A percentile compares a stretch with the other conserved stretches of the same genome.
These are phyloP conservation scores for Pasiphila rectangulata DNA, from an alignment of 2,888 invertebrate species.

Conservation along the genomic window DNA sequence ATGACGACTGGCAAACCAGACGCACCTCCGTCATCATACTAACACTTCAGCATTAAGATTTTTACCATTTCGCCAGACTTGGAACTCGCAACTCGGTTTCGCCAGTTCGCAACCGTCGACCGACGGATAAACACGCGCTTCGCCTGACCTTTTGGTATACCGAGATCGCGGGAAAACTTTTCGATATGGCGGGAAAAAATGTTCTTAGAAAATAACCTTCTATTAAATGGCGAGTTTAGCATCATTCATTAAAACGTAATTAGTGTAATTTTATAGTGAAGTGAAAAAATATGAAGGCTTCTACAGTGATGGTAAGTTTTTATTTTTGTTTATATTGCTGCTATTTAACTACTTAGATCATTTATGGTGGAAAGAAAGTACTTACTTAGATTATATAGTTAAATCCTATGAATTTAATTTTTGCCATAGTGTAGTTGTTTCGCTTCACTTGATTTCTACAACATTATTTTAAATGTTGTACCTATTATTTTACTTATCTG, in stretches of 20 bases:
- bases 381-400: too few species aligned
- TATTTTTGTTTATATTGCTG: not conserved
- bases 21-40: conserved; percentile 36
- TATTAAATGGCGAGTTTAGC: conserved; percentile 19
- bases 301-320: conserved; percentile 32
- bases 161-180: conserved; percentile 64
- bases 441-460: too few species aligned
- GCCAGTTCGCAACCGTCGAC: conserved; percentile 54
- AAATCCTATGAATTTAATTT: too few species aligned
- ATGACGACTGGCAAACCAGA: conserved; percentile 25
- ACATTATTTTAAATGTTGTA: too few species aligned
- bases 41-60: conserved; percentile 10
- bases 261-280: conserved; percentile 32
- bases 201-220: conserved; percentile 10
- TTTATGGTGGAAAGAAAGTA: too few species aligned
- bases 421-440: too few species aligned
- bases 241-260: conserved; percentile 4
- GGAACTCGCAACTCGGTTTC: conserved; percentile 21
- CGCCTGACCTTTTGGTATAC: conserved; percentile 20
- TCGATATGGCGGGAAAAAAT: conserved; percentile 62
- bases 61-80: conserved; percentile 29
- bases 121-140: conserved; percentile 44
- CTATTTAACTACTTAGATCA: too few species aligned
- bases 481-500: too few species aligned
- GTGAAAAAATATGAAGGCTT: conserved; percentile 47